phyloP scores from a whole-genome alignment of 2,797 vertebrate genomes.

The Takifugu rubripes region DNA sequence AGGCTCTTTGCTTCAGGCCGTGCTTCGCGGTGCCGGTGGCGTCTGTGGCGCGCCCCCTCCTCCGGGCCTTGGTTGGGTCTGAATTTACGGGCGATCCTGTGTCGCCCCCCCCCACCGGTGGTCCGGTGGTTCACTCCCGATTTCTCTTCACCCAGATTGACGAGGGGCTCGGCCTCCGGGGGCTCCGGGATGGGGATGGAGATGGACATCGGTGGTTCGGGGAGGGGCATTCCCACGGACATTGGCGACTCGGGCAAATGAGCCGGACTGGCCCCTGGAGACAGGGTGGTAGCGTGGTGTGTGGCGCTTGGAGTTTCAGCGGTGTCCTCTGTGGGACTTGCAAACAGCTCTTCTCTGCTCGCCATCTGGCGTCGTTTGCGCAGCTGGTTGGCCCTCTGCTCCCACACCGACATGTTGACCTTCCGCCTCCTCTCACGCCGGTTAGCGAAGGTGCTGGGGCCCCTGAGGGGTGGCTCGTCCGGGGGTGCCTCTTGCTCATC shows the following conservation, averaged over 20 bases:
- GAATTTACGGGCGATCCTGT: conserved; percentile 83
- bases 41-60: conserved; percentile 83
- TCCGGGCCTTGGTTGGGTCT: conserved; percentile 75
- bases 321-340: conserved; percentile 69
- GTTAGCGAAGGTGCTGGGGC: conserved; percentile 63
- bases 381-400: conserved; percentile 95
- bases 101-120: conserved; percentile 70
- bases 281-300: conserved; percentile 51
- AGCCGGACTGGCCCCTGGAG: conserved; percentile 67
- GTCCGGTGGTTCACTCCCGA: conserved; percentile 64
- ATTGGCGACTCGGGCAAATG: conserved; percentile 75
- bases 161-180: conserved; percentile 62
- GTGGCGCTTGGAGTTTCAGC: conserved; percentile 64
- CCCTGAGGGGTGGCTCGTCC: conserved; percentile 69
- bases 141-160: conserved; percentile 64
- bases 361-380: conserved; percentile 93
- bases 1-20: conserved; percentile 78
- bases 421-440: conserved; percentile 88
- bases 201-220: conserved; percentile 73
- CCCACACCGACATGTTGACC: conserved; percentile 97
- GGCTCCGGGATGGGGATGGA: conserved; percentile 71
- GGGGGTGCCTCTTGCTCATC: conserved; percentile 55
- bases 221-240: conserved; percentile 73
- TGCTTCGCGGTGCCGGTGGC: conserved; percentile 85
- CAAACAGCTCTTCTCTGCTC: conserved; percentile 90